Evolutionary conservation across 2,888 invertebrate species (phyloP).

Genomic region (Chalcosyrphus nemorum): DNA sequence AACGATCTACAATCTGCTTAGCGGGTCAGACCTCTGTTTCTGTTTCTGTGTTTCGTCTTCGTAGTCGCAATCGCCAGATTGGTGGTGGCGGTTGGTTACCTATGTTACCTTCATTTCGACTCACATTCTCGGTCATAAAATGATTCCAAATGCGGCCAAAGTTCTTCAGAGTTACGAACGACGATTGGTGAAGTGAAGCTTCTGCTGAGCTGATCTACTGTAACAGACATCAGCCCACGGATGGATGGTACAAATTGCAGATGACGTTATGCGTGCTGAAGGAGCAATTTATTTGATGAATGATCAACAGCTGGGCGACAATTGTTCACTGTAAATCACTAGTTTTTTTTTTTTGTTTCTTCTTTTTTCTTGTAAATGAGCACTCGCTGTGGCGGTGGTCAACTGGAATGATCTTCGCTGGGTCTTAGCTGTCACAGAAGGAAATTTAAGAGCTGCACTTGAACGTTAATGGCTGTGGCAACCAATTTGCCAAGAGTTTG

Average conservation of each 20-base stretch:
- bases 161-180: constrained; percentile 50
- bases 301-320: constrained; percentile 64
- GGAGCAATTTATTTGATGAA: constrained; percentile 66
- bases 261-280: constrained; percentile 68
- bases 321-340: constrained; percentile 50
- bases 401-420: constrained; percentile 10
- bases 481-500: constrained; percentile 51
- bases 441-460: constrained; percentile 29
- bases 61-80: constrained; percentile 25
- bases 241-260: constrained; percentile 62
- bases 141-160: constrained; percentile 60
- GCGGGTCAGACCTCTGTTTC: constrained; percentile 64
- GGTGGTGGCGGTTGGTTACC: constrained; percentile 20
- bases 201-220: constrained; percentile 37
- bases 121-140: constrained; percentile 65
- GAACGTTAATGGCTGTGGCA: constrained; percentile 19
- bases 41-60: constrained; percentile 17
- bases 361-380: constrained; percentile 55
- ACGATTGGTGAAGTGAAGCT: constrained; percentile 35
- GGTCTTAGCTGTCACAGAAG: neutral
- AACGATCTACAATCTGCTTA: constrained; percentile 66
- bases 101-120: constrained; percentile 25
- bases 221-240: neutral
- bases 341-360: too few relatives aligned
- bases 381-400: constrained; percentile 17